A percentile compares a stretch with the other conserved stretches of the same genome.
Conservation (phyloP, 2,113 vertebrate genomes). For the Pan paniscus region DNA sequence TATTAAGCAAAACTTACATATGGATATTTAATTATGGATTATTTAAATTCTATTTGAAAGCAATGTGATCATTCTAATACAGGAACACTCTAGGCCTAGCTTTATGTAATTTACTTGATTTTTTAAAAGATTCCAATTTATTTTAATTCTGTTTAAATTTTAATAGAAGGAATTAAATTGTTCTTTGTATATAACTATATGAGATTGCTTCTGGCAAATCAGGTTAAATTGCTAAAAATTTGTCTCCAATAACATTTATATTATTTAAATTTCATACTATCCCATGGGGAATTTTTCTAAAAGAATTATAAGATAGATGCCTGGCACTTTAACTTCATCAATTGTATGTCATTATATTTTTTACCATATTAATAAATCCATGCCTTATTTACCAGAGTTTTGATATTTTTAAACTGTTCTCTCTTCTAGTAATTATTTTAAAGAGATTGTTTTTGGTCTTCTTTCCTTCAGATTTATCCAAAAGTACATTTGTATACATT, state of each 20-base stretch:
- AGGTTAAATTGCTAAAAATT: background rate
- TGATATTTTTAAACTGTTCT: background rate
- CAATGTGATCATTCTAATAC: slow-evolving; percentile 15
- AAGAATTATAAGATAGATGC: background rate
- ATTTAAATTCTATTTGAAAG: slow-evolving; percentile 47
- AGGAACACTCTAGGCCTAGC: background rate
- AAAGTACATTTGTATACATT: background rate
- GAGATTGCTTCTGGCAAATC: background rate
- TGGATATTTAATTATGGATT: slow-evolving; percentile 43
- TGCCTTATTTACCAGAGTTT: background rate
- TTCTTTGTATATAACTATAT: background rate
- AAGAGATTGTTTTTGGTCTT: background rate
- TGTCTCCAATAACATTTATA: background rate
- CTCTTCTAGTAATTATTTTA: background rate
- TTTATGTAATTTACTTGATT: slow-evolving; percentile 31
- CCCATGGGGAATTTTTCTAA: background rate
- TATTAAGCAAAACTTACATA: slow-evolving; percentile 54
- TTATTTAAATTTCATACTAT: background rate
- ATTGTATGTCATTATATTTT: background rate
- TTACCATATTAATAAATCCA: background rate
- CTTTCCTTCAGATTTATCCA: background rate
- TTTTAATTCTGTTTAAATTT: slow-evolving; percentile 48
- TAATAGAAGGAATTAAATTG: background rate
- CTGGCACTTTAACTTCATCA: background rate
- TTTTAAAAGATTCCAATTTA: slow-evolving; percentile 27